Evolutionary conservation across 2,797 vertebrate species (phyloP), one percentile per base, ranked within the genome.

Genomic region (Typhlichthys subterraneus): DNA sequence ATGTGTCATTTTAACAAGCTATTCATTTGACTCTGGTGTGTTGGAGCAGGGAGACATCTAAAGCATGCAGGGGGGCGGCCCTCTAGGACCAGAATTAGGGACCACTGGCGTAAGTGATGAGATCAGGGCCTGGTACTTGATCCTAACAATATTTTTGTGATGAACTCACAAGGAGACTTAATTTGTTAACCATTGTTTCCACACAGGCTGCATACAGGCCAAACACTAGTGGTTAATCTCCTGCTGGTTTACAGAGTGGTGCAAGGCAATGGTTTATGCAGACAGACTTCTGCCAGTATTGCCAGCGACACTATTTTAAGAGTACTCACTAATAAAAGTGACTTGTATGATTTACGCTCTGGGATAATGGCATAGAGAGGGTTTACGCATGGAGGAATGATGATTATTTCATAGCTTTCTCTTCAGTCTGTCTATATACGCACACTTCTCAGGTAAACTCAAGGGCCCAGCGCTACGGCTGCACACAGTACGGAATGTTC

Each of bases 401-500:
- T 64, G 79, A 79, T 70, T 65, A 81, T 29, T 69, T 74, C 60
- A 52, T 73, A 70, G 66, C 13, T 47, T 57, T 59, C 63, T 59
- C 47, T 49, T 66, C 31, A 54, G 49, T 57, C 67, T 17, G 53
- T 59, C 47, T 13, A 45, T 50, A 45, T 42, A 47, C 46, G 15
- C 11, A 57, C 14, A 15, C 17, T 57, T 47, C 79, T 82, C 78
- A 84, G 82, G 75, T 80, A 74, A 81, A 72, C 55, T 42, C 12
- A 31, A 61, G 48, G 70, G 73, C 23, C 23, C 23, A 29, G 23
- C 78, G 50, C 71, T 12, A 45, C 38, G 13, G 38, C 61, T 72
- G 13, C 65, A 38, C 33, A 38, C 33, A 54, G 81, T 75, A 84
- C 45, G 23, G 61, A 88, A 82, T 83, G 82, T 88, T 77, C 83